A percentile compares a stretch with the other conserved stretches of the same genome.
Conservation (phyloP, 2,113 vertebrate genomes). For the Panthera leo region DNA sequence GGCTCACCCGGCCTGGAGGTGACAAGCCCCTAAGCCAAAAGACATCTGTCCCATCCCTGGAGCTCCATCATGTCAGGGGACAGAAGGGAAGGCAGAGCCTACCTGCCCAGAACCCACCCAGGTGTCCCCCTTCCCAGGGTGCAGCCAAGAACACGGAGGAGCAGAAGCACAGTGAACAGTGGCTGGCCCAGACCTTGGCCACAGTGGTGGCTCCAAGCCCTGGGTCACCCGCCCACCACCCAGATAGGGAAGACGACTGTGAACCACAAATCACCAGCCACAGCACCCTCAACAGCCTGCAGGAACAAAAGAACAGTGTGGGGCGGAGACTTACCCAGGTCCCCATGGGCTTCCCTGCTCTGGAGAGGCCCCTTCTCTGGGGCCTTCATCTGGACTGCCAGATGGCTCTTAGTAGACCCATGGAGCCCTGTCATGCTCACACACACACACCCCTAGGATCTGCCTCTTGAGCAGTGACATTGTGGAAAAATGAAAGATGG, state of each 20-base stretch:
- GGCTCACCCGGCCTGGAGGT: background rate
- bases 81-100: background rate
- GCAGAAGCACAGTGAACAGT: fast-evolving
- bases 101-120: background rate
- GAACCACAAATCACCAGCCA: background rate
- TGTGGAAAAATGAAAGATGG: background rate
- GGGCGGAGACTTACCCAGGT: too few species aligned
- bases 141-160: too few species aligned
- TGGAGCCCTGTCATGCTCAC: background rate
- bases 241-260: background rate
- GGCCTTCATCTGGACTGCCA: background rate
- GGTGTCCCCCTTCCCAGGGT: background rate
- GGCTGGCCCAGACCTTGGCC: background rate
- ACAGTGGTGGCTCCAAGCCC: background rate
- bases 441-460: background rate
- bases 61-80: background rate
- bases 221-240: background rate
- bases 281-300: background rate
- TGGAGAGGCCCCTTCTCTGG: background rate
- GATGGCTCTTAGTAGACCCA: background rate
- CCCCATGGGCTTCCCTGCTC: background rate
- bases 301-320: background rate
- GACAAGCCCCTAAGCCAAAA: background rate
- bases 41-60: background rate
- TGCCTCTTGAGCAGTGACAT: background rate